phyloP scores from a whole-genome alignment of 2,797 vertebrate species.

The Tapera naevia region DNA sequence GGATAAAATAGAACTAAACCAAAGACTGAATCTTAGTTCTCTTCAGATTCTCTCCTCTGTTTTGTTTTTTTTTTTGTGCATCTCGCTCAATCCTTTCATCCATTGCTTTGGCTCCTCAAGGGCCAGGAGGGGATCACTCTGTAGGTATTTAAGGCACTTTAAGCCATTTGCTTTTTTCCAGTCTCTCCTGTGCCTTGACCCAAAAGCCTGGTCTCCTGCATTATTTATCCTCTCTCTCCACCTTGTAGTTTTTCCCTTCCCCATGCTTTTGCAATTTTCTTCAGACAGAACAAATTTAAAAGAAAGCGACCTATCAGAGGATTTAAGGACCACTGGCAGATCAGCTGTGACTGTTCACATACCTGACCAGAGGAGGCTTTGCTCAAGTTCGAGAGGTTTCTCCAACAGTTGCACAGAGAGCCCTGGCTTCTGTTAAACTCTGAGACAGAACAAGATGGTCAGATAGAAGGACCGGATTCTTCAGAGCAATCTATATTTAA shows the following conservation, averaged over 20 bases:
- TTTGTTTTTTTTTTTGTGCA: background rate
- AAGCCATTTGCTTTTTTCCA: background rate
- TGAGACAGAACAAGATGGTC: background rate
- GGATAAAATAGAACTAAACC: background rate
- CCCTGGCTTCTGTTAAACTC: background rate
- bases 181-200: background rate
- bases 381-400: background rate
- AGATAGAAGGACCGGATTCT: background rate
- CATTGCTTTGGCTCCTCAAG: background rate
- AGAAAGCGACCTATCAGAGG: background rate
- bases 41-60: background rate
- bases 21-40: background rate
- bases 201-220: background rate
- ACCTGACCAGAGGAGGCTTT: background rate
- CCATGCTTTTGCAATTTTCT: background rate
- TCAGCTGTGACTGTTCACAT: background rate
- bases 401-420: background rate
- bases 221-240: background rate
- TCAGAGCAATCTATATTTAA: background rate
- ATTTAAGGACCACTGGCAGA: background rate
- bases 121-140: background rate
- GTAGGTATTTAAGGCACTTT: background rate
- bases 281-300: background rate
- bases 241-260: background rate
- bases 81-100: background rate